These are phyloP conservation scores for Delphinus delphis DNA, from an alignment of 2,113 vertebrate species.

Conservation along the genomic window DNA sequence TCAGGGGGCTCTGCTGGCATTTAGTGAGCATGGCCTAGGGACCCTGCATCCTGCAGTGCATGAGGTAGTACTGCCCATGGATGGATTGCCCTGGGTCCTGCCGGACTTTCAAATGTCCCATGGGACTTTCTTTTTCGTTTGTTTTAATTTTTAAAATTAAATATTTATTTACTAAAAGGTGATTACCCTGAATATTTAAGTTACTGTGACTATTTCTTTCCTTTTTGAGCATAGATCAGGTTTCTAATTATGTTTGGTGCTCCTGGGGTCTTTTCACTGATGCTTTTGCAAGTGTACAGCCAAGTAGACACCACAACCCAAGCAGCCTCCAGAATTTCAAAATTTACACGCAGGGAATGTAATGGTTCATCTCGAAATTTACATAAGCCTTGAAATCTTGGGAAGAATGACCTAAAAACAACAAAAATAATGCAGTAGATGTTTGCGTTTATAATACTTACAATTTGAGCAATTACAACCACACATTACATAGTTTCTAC, in stretches of 20 bases:
- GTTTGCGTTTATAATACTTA: not conserved
- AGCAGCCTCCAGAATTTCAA: not conserved
- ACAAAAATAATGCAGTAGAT: not conserved
- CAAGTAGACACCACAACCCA: too few species aligned
- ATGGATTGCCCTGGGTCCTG: not conserved
- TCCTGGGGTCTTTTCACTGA: not conserved
- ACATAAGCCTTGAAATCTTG: not conserved
- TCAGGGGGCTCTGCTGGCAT: not conserved
- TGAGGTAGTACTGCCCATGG: accelerated
- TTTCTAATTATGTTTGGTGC: not conserved
- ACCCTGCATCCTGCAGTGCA: accelerated
- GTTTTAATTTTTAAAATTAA: too few species aligned
- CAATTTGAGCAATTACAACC: not conserved
- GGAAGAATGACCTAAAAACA: not conserved
- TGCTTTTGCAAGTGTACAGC: not conserved
- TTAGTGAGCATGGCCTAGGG: not conserved
- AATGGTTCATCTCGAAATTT: not conserved
- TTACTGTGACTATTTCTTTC: not conserved
- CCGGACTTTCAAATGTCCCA: not conserved
- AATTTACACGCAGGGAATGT: not conserved
- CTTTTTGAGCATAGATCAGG: not conserved
- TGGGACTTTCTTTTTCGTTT: too few species aligned
- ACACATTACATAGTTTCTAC: not conserved
- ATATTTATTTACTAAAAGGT: too few species aligned
- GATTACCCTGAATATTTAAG: too few species aligned